phyloP scores from a whole-genome alignment of 1,140 invertebrate genomes.

The Drosophila mayri region DNA sequence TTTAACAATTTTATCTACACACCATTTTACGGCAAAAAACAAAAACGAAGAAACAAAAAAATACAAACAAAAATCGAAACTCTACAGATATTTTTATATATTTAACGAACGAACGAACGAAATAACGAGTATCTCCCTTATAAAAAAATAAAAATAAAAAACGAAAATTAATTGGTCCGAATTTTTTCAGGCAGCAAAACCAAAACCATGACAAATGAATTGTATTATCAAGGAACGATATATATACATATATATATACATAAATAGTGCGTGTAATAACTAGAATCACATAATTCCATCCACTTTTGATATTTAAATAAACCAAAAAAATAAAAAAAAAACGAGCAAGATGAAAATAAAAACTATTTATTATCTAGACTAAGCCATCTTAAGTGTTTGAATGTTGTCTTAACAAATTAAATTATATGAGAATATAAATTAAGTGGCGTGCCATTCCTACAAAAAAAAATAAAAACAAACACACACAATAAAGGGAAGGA shows the following conservation, averaged over 20 bases:
- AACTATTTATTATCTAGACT: constrained; percentile 61
- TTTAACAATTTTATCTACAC: constrained; percentile 60
- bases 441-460: constrained; percentile 44
- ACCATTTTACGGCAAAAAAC: constrained; percentile 44
- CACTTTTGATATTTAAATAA: constrained; percentile 81
- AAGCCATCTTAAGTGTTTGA: constrained; percentile 71
- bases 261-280: constrained; percentile 73
- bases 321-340: constrained; percentile 43
- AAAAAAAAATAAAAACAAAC: constrained; percentile 9
- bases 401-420: constrained; percentile 59
- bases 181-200: constrained; percentile 46
- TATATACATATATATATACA: constrained; percentile 46
- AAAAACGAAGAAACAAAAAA: constrained; percentile 15
- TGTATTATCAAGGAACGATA: constrained; percentile 52
- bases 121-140: constrained; percentile 31
- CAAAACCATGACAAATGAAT: constrained; percentile 44
- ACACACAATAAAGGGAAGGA: constrained; percentile 24
- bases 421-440: constrained; percentile 41
- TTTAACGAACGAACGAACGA: constrained; percentile 21
- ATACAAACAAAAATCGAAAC: constrained; percentile 4
- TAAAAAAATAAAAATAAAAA: constrained; percentile 11
- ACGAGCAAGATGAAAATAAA: constrained; percentile 32
- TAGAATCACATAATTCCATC: constrained; percentile 83
- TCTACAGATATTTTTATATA: constrained; percentile 57
- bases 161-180: constrained; percentile 34